Base-by-base conservation (phyloP, 2,888 invertebrate species). In the Scrobipalpa costella region DNA sequence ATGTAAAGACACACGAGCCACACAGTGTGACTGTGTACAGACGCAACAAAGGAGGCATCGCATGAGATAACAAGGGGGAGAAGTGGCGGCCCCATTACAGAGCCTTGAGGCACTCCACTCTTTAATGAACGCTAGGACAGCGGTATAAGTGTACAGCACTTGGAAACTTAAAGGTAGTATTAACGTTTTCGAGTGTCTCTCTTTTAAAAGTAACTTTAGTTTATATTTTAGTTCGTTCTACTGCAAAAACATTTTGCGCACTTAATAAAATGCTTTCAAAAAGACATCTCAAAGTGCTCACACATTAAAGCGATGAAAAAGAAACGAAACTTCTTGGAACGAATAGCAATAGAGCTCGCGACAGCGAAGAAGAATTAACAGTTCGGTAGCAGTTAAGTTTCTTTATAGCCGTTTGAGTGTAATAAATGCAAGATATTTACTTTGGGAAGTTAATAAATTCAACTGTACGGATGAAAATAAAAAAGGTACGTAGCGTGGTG, bases 11-110 rank as follows among this genome's bases (percentile, higher is more conserved):
- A 66, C 63, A 64, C 62, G 63, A 57, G 65, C 40, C 52, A 40
- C 55, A 50, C 59, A 38, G 44, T 59, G 59, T 59, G 11, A 61
- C 61, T 36, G 61, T 61, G 64, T 73, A 75, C 71, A 68, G 71
- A 73, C 73, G 75, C 73, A 78, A 85, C 84, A 86, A 86, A 86
- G 85, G 83, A 77, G 80, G 73, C 83, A 76, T 73, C 81, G 82
- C 83, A 81, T 81, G 81, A 84, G 83, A 80, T 86, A 86, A 86
- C 87, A 85, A 87, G 83, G 77, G 76, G 73, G 77, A 78, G 81
- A 82, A 84, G 84, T 79, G 77, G 77, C 80, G 86, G 84, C 78
- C 85, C 86, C 84, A 83, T 86, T 84, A 86, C 80, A 71, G 70
- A 75, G 81, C 83, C 87, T 85, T 84, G 83, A 75, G 74, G 75